These are phyloP conservation scores for Mallotus villosus DNA, from an alignment of 2,797 vertebrate genomes.

Conservation along the genomic window DNA sequence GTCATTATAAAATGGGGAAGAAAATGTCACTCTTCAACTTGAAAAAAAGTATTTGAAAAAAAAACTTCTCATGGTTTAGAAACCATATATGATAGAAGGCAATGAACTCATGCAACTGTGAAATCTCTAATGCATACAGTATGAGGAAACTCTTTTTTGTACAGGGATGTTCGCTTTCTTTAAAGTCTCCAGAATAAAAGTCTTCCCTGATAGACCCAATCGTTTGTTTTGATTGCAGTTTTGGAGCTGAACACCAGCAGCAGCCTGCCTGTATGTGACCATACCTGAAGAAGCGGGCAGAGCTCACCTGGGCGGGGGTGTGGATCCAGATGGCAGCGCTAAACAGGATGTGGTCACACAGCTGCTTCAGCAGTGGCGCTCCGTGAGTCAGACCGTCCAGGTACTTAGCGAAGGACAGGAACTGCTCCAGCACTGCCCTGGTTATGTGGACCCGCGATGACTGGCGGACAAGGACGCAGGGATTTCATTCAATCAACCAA, in stretches of 20 bases:
- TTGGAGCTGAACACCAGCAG: too few relatives aligned
- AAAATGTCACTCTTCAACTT: constrained; percentile 23
- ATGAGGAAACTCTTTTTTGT: constrained; percentile 21
- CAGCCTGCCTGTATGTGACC: too few relatives aligned
- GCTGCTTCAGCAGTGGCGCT: constrained; percentile 92
- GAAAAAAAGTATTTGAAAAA: constrained; percentile 5
- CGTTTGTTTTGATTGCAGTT: too few relatives aligned
- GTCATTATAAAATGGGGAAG: constrained; percentile 54
- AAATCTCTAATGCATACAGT: constrained; percentile 15
- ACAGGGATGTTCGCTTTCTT: constrained; percentile 5
- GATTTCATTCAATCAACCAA: background rate
- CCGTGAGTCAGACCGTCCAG: constrained; percentile 94
- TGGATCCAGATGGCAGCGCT: constrained; percentile 89
- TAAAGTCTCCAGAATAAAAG: too few relatives aligned
- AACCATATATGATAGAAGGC: constrained; percentile 25
- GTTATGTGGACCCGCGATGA: constrained; percentile 94
- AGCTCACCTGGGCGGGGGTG: constrained; percentile 73
- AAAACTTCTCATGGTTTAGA: constrained; percentile 37
- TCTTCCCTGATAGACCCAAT: too few relatives aligned
- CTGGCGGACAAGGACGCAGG: constrained; percentile 58
- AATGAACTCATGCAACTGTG: constrained; percentile 19
- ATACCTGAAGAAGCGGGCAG: background rate
- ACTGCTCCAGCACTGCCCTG: constrained; percentile 92
- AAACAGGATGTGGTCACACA: constrained; percentile 84
- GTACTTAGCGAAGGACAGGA: constrained; percentile 97